A percentile compares a stretch with the other conserved stretches of the same genome.
Evolutionary conservation across 2,888 invertebrate species (phyloP).

Genomic region (Xestoiulus laeticollis): DNA sequence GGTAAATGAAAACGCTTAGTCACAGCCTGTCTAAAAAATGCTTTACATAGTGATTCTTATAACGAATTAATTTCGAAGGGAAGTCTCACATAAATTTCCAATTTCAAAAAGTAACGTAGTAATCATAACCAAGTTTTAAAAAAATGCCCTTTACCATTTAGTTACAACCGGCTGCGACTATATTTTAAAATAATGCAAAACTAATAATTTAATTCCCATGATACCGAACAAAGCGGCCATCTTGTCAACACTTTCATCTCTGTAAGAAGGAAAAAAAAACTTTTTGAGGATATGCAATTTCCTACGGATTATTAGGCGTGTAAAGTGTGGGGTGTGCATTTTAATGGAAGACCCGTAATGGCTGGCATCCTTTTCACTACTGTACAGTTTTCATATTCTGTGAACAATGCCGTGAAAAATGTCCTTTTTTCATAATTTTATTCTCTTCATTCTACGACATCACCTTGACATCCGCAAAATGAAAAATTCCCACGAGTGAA

Average conservation of each 20-base stretch:
- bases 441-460: constrained; percentile 39
- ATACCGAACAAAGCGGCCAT: neutral
- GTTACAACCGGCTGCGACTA: neutral
- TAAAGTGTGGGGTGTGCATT: neutral
- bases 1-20: neutral
- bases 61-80: neutral
- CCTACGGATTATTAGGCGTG: neutral
- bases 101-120: neutral
- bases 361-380: constrained; percentile 38
- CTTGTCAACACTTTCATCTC: neutral
- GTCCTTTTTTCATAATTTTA: constrained; percentile 37
- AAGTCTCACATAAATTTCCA: too few species aligned
- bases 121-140: neutral
- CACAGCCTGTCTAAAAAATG: neutral
- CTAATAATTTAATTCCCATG: neutral
- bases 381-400: constrained; percentile 43
- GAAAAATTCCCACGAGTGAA: constrained; percentile 23
- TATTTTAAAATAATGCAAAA: neutral
- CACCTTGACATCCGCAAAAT: constrained; percentile 27
- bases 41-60: neutral
- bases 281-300: constrained; percentile 40
- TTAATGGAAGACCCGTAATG: neutral
- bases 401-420: constrained; percentile 43
- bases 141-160: neutral
- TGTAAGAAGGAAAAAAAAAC: neutral